Evolutionary conservation across 1,140 invertebrate species (phyloP).

Genomic region (Drosophila fuyamai): DNA sequence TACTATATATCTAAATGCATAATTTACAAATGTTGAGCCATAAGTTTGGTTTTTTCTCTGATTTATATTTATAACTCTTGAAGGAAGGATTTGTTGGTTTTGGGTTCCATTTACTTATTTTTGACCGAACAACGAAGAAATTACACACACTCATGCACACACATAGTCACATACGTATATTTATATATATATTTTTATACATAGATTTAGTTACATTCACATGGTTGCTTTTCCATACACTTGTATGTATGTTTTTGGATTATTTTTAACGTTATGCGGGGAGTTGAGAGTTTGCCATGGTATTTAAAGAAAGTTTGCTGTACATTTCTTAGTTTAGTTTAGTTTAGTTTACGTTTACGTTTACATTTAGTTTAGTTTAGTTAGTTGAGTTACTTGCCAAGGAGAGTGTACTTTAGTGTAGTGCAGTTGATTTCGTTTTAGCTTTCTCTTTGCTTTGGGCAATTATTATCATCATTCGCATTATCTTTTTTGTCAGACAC

Average conservation of each 20-base stretch:
- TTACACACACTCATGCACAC: slow-evolving; percentile 42
- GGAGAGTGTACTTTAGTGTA: slow-evolving; percentile 70
- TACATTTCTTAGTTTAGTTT: slow-evolving; percentile 22
- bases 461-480: slow-evolving; percentile 77
- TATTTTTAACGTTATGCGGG: slow-evolving; percentile 32
- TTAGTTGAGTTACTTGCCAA: slow-evolving; percentile 41
- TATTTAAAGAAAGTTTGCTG: slow-evolving; percentile 20
- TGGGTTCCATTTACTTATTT: slow-evolving; percentile 8
- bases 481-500: slow-evolving; percentile 82
- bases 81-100: slow-evolving; percentile 9
- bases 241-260: slow-evolving; percentile 12
- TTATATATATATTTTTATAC: slow-evolving; percentile 16
- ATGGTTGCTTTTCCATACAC: slow-evolving; percentile 14
- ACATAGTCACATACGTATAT: slow-evolving; percentile 31
- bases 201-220: slow-evolving; percentile 39
- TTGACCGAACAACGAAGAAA: slow-evolving; percentile 11
- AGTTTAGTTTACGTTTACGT: slow-evolving; percentile 20
- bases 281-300: slow-evolving; percentile 21
- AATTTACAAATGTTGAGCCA: slow-evolving; percentile 43
- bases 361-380: slow-evolving; percentile 25
- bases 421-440: slow-evolving; percentile 52
- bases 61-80: slow-evolving; percentile 29
- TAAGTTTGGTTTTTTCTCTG: slow-evolving; percentile 20
- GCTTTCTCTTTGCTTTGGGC: slow-evolving; percentile 32
- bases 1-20: slow-evolving; percentile 18